Evolutionary conservation across 2,888 invertebrate species (phyloP).

Genomic region (Drosophila putrida): DNA sequence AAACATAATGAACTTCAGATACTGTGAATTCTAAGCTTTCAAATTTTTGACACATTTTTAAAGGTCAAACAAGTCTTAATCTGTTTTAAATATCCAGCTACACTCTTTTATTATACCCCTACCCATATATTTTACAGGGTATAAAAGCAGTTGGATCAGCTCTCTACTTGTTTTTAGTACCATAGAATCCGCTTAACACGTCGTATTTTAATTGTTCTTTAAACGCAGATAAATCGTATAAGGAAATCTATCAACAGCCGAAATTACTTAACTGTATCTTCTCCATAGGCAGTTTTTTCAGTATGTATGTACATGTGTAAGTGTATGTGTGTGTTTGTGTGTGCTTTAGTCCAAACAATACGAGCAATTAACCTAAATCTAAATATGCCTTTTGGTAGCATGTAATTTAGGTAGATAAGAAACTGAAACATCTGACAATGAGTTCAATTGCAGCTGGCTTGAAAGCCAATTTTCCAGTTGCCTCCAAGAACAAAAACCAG

Average conservation of each 20-base stretch:
- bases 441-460: conserved; percentile 22
- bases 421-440: conserved; percentile 14
- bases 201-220: conserved; percentile 20
- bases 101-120: not conserved
- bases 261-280: conserved; percentile 13
- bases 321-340: not conserved
- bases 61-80: not conserved
- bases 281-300: conserved; percentile 1
- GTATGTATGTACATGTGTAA: not conserved
- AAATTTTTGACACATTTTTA: not conserved
- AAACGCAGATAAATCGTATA: conserved; percentile 1
- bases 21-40: too few species aligned
- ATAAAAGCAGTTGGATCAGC: not conserved
- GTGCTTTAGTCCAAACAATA: conserved; percentile 39
- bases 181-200: not conserved
- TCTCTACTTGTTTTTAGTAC: not conserved
- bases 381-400: conserved; percentile 44
- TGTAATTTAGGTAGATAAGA: conserved; percentile 46
- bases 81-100: not conserved
- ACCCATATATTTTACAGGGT: not conserved
- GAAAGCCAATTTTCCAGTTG: conserved; percentile 17
- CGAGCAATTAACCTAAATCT: conserved; percentile 65
- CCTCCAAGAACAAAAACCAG: not conserved
- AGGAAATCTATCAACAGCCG: conserved; percentile 16
- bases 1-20: too few species aligned